phyloP scores from a whole-genome alignment of 2,113 vertebrate species.

The Urocitellus parryii region DNA sequence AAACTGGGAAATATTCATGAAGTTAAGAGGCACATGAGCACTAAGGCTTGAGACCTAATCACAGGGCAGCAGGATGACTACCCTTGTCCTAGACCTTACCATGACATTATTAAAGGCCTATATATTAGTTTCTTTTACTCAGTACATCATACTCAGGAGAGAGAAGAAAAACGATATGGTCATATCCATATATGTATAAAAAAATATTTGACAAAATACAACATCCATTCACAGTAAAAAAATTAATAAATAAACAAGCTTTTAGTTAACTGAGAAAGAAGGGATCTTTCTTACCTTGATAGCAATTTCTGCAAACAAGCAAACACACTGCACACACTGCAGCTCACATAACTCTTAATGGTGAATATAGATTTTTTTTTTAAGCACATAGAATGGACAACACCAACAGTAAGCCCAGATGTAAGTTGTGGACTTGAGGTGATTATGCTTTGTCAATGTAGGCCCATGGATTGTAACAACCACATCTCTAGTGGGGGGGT shows the following conservation, averaged over 20 bases:
- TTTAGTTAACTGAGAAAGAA: background rate
- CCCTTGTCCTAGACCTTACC: too few relatives aligned
- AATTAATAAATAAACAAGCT: too few relatives aligned
- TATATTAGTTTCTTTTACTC: background rate
- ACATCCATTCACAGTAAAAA: background rate
- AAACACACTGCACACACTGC: background rate
- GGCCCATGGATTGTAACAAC: background rate
- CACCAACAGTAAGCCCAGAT: background rate
- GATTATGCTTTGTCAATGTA: background rate
- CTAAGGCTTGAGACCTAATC: background rate
- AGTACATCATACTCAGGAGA: too few relatives aligned
- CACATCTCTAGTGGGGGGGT: background rate
- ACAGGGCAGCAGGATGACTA: background rate
- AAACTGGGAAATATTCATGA: background rate
- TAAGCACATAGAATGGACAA: background rate
- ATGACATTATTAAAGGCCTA: background rate
- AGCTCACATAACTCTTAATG: background rate
- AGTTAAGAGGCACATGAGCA: background rate
- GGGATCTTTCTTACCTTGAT: background rate
- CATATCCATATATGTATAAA: too few relatives aligned
- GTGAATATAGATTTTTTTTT: background rate
- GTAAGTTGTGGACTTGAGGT: background rate
- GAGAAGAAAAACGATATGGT: too few relatives aligned
- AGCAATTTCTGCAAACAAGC: background rate
- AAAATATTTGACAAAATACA: too few relatives aligned